A percentile compares a stretch with the other conserved stretches of the same genome.
phyloP scores from a whole-genome alignment of 2,888 invertebrate genomes.

The Caenorhabditis japonica region DNA sequence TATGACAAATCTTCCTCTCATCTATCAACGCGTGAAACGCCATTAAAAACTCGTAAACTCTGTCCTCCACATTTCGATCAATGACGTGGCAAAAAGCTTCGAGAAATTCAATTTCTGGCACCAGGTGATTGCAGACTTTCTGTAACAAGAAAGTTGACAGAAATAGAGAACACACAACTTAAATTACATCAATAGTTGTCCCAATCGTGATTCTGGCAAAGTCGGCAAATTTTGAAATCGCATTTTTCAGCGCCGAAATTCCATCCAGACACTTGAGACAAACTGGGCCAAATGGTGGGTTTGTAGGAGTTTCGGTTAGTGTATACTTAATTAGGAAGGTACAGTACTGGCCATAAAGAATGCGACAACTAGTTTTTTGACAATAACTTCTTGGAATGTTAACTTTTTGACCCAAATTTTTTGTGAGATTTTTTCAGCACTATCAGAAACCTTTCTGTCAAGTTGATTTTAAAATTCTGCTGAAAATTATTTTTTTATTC shows the following conservation, averaged over 20 bases:
- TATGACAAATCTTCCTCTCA: constrained; percentile 23
- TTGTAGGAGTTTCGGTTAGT: too few species aligned
- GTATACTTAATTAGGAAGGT: too few species aligned
- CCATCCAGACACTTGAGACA: constrained; percentile 29
- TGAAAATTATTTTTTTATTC: too few species aligned
- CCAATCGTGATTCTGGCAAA: constrained; percentile 22
- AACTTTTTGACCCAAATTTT: too few species aligned
- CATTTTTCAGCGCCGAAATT: constrained; percentile 23
- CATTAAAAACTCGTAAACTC: constrained; percentile 28
- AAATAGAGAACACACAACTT: neutral
- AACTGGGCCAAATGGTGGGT: constrained; percentile 5
- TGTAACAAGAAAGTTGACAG: constrained; percentile 1
- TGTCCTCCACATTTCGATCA: constrained; percentile 24
- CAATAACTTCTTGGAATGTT: too few species aligned
- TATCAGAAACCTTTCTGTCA: too few species aligned
- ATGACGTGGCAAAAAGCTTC: constrained; percentile 37
- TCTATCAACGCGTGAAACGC: constrained; percentile 22
- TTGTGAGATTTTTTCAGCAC: too few species aligned
- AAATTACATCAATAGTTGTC: constrained; percentile 10
- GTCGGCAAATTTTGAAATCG: constrained; percentile 20
- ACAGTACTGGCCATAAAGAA: too few species aligned
- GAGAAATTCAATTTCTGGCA: constrained; percentile 28
- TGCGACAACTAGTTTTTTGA: too few species aligned
- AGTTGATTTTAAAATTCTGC: too few species aligned
- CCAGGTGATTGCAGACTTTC: constrained; percentile 27